Evolutionary conservation across 2,797 vertebrate genomes (phyloP).

Genomic region (Cynodonichthys magdalenae): DNA sequence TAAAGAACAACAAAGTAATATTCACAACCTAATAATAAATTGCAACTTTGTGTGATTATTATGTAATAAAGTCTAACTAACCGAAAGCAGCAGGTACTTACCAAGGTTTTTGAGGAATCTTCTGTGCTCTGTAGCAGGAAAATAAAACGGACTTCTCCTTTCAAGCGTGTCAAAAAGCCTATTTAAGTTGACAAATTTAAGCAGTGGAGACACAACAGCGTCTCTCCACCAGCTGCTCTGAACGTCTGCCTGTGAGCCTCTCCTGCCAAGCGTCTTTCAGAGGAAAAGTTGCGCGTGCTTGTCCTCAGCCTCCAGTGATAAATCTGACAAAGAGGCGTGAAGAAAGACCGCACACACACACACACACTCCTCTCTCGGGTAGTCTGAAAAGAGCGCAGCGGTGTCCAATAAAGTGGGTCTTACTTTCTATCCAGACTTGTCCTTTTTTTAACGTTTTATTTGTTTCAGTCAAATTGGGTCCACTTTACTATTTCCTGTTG

Average conservation of each 20-base stretch:
- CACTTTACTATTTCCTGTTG: background rate
- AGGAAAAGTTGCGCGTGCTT: conserved; percentile 44
- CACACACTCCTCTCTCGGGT: background rate
- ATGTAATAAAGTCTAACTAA: background rate
- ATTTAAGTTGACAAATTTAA: too few relatives aligned
- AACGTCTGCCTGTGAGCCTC: background rate
- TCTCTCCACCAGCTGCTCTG: conserved; percentile 10
- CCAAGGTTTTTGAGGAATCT: conserved; percentile 16
- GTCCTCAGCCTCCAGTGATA: conserved; percentile 13
- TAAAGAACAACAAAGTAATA: too few relatives aligned
- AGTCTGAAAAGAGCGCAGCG: background rate
- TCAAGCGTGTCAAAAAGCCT: background rate
- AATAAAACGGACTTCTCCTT: background rate
- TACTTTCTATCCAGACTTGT: background rate
- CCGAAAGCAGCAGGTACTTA: conserved; percentile 26
- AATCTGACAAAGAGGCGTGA: conserved; percentile 5
- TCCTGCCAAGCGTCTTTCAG: background rate
- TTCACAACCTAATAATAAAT: too few relatives aligned
- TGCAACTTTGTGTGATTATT: too few relatives aligned
- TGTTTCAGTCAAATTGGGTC: background rate
- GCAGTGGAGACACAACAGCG: background rate
- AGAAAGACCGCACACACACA: background rate
- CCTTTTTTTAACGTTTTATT: background rate
- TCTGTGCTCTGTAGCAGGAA: background rate
- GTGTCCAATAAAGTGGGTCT: background rate